Conservation (phyloP, 2,888 invertebrate genomes). For the Pyralis farinalis region DNA sequence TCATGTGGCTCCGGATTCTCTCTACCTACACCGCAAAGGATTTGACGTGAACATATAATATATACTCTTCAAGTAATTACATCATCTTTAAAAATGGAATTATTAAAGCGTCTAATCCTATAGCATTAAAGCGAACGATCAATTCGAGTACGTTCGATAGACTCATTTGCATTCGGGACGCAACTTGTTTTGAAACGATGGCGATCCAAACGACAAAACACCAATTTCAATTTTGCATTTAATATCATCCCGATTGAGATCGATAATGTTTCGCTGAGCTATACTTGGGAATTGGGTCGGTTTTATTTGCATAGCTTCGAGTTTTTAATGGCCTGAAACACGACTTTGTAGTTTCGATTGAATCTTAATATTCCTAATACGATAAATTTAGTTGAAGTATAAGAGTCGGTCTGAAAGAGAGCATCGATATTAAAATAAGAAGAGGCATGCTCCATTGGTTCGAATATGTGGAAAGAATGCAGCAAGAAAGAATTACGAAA, state of each 20-base stretch:
- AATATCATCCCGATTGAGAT: slow-evolving; percentile 27
- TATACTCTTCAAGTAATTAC: too few species aligned
- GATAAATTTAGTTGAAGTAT: too few species aligned
- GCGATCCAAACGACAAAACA: slow-evolving; percentile 40
- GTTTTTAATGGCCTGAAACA: not conserved
- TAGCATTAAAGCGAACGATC: not conserved
- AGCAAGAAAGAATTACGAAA: too few species aligned
- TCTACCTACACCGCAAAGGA: too few species aligned
- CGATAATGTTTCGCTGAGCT: slow-evolving; percentile 15
- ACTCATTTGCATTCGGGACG: slow-evolving; percentile 45
- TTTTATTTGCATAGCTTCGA: slow-evolving; percentile 3
- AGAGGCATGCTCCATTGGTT: too few species aligned
- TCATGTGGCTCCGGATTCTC: too few species aligned
- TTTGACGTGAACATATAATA: too few species aligned
- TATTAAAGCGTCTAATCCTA: not conserved
- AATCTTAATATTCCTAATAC: too few species aligned
- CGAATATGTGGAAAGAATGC: too few species aligned
- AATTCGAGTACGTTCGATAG: slow-evolving; percentile 15
- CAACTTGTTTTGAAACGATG: slow-evolving; percentile 41
- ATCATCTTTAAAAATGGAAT: not conserved
- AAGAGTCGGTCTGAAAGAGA: too few species aligned
- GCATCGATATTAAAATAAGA: too few species aligned
- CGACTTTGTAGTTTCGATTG: too few species aligned
- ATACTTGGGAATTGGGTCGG: slow-evolving; percentile 2
- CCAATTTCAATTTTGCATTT: slow-evolving; percentile 44